Evolutionary conservation across 2,113 vertebrate genomes (phyloP).

Genomic region (Gadus chalcogrammus): DNA sequence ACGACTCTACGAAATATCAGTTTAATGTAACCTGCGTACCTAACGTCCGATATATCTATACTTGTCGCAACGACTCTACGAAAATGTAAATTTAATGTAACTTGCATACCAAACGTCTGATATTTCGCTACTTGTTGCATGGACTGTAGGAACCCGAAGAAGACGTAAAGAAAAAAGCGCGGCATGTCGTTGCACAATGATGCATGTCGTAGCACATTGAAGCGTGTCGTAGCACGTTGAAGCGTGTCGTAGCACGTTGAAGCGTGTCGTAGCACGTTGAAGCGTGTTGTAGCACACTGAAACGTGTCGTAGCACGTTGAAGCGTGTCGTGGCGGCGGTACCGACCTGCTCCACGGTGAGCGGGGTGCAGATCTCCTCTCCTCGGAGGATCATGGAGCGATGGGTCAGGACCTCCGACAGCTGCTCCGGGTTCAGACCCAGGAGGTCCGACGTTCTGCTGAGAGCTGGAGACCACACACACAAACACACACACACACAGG

Average conservation of each 20-base stretch:
- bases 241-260: background rate
- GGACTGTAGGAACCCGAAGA: no score
- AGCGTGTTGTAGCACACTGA: background rate
- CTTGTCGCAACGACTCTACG: no score
- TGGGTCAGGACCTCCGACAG: slow-evolving; percentile 91
- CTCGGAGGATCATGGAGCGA: slow-evolving; percentile 95
- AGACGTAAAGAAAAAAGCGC: no score
- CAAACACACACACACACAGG: background rate
- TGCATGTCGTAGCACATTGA: background rate
- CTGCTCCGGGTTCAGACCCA: slow-evolving; percentile 87
- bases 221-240: background rate
- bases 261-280: background rate
- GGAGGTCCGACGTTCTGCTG: slow-evolving; percentile 76
- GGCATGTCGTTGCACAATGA: no score
- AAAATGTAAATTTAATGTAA: no score
- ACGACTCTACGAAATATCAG: no score
- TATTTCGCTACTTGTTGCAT: no score
- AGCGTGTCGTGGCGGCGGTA: background rate
- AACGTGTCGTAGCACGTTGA: background rate
- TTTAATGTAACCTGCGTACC: no score
- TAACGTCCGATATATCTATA: no score
- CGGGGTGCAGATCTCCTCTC: slow-evolving; percentile 95
- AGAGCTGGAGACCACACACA: background rate
- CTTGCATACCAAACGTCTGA: no score
- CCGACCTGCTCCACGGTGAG: slow-evolving; percentile 92